Conservation (phyloP, 1,140 invertebrate species). For the Charaxes varanes region DNA sequence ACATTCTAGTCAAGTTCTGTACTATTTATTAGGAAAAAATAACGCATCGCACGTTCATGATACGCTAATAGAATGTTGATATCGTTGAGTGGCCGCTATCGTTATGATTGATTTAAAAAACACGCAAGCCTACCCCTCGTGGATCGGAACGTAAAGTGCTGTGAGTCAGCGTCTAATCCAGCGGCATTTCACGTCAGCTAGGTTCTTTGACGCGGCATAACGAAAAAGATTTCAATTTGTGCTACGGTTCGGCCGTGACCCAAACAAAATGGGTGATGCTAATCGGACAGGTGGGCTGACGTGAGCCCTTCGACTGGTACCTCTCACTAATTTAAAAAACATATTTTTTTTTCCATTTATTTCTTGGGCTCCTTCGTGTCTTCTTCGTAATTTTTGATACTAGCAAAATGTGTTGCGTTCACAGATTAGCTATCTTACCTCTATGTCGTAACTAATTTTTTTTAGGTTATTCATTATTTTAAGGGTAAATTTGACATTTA, state of each 20-base stretch:
- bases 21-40: no score
- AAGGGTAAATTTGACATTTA: no score
- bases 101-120: slow-evolving; percentile 53
- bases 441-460: no score
- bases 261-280: slow-evolving; percentile 57
- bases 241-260: slow-evolving; percentile 42
- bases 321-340: slow-evolving; percentile 12
- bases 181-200: slow-evolving; percentile 43
- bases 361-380: no score
- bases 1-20: no score
- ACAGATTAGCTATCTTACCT: no score
- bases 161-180: slow-evolving; percentile 52
- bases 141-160: slow-evolving; percentile 18
- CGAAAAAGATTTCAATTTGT: slow-evolving; percentile 65
- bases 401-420: no score
- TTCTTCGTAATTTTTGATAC: no score
- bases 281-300: slow-evolving; percentile 67
- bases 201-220: slow-evolving; percentile 52
- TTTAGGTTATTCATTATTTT: no score
- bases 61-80: slow-evolving; percentile 48
- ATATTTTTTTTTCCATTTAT: no score
- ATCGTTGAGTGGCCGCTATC: slow-evolving; percentile 53
- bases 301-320: slow-evolving; percentile 24
- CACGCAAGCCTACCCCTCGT: slow-evolving; percentile 38
- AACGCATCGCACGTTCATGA: no score